Base-by-base conservation (phyloP, 1,140 invertebrate genomes). In the Drosophila kanapiae region DNA sequence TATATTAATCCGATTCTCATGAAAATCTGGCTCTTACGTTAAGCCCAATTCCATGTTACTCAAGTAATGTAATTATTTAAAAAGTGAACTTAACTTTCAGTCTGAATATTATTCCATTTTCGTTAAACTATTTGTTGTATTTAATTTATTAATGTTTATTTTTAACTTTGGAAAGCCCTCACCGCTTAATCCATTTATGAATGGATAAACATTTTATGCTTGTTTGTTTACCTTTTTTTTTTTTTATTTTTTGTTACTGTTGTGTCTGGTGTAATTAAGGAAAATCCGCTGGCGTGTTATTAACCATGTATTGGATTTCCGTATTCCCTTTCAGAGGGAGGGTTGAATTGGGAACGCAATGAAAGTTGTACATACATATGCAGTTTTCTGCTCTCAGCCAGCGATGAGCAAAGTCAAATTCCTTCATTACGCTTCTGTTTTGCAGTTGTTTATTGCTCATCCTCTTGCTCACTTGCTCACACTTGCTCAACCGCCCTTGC, bases 371-470 rank as follows among this genome's bases (percentile, higher is more conserved):
- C 29, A 8, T 13, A 27, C 8, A 14, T 63, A 56, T 65, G 11
- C 18, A 65, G 14, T 45, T 40, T 40, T 38, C 18, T 49, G 59
- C 45, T 40, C 18, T 18, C 35, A 61, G 38, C 59, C 45, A 40
- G 64, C 38, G 64, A 64, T 64, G 59, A 49, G 14, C 47, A 68
- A 64, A 64, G 65, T 65, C 45, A 56, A 56, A 70, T 68, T 70
- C 67, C 62, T 68, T 45, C 48, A 70, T 70, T 68, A 70, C n/a
- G 61, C 47, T 51, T 67, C 61, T 69, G 67, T 51, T 53, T 37
- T 14, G 9, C 67, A 35, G 62, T 67, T 67, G 43, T 45, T 67
- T 67, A 53, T 61, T 62, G 40, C 40, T 65, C 57, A 49, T 51
- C 18, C 43, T 16, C 18, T 4, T 18, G 38, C 29, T 31, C 38